A percentile compares a stretch with the other conserved stretches of the same genome.
phyloP scores from a whole-genome alignment of 2,113 vertebrate species.

The Sula dactylatra region DNA sequence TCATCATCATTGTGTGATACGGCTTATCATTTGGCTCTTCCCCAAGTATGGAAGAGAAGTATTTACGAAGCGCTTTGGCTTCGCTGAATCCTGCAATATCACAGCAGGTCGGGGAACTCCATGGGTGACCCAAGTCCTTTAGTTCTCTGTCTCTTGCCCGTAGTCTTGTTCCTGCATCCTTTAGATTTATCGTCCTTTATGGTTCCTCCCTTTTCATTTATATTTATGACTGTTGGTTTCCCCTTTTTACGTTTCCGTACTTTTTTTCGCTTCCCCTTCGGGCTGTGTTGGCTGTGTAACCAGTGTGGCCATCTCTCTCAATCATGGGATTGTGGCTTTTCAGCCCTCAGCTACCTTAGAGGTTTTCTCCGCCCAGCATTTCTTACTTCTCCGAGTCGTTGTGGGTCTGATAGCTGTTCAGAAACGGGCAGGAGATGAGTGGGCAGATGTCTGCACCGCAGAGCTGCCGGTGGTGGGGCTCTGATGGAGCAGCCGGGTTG shows the following conservation, averaged over 20 bases:
- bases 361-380: neutral
- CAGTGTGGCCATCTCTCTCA: neutral
- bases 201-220: neutral
- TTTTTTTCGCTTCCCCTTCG: neutral
- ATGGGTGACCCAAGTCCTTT: fast-evolving
- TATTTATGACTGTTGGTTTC: neutral
- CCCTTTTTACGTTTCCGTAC: neutral
- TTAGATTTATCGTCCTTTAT: neutral
- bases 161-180: neutral
- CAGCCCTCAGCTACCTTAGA: neutral
- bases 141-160: neutral
- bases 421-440: neutral
- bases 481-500: neutral
- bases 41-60: neutral
- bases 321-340: neutral
- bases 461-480: neutral
- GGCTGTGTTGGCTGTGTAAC: neutral
- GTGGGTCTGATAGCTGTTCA: neutral
- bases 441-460: fast-evolving
- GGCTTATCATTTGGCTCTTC: slow-evolving; percentile 17
- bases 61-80: neutral
- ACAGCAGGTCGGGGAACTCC: neutral
- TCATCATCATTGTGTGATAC: neutral
- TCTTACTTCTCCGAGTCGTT: neutral
- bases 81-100: fast-evolving